These are phyloP conservation scores for Heliopora coerulea DNA, from an alignment of 92 coral and sea anemone species.

Conservation along the genomic window DNA sequence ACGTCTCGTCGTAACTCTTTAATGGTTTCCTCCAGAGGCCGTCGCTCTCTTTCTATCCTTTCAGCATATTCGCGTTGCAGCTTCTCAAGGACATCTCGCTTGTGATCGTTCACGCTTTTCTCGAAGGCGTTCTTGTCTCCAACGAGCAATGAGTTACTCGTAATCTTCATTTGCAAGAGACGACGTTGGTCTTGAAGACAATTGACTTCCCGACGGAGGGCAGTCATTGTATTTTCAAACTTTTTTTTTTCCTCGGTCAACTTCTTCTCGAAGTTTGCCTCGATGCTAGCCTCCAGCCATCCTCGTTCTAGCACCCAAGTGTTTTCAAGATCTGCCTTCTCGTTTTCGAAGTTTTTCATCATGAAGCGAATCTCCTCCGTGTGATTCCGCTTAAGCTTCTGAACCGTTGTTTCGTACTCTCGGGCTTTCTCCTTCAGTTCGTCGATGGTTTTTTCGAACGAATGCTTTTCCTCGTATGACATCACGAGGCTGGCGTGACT, in stretches of 20 bases:
- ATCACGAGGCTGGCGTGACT: constrained; percentile 10
- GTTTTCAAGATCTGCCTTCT: constrained; percentile 48
- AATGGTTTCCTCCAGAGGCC: constrained; percentile 81
- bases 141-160: constrained; percentile 39
- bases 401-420: constrained; percentile 13
- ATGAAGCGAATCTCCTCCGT: constrained; percentile 27
- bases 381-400: constrained; percentile 25
- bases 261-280: constrained; percentile 16
- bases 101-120: constrained; percentile 23
- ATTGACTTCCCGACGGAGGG: constrained; percentile 70
- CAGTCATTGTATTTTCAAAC: constrained; percentile 70
- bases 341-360: constrained; percentile 62
- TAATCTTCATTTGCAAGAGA: constrained; percentile 73
- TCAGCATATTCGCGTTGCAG: constrained; percentile 33
- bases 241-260: constrained; percentile 20
- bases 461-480: constrained; percentile 6
- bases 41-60: constrained; percentile 69
- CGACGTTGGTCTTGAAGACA: constrained; percentile 87
- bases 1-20: constrained; percentile 72
- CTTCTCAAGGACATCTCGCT: constrained; percentile 34
- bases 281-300: not conserved
- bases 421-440: constrained; percentile 28
- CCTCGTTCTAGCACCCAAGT: constrained; percentile 28
- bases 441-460: constrained; percentile 33
- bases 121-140: constrained; percentile 32